These are phyloP conservation scores for Lycaena phlaeas DNA, from an alignment of 2,888 invertebrate genomes.

Conservation along the genomic window DNA sequence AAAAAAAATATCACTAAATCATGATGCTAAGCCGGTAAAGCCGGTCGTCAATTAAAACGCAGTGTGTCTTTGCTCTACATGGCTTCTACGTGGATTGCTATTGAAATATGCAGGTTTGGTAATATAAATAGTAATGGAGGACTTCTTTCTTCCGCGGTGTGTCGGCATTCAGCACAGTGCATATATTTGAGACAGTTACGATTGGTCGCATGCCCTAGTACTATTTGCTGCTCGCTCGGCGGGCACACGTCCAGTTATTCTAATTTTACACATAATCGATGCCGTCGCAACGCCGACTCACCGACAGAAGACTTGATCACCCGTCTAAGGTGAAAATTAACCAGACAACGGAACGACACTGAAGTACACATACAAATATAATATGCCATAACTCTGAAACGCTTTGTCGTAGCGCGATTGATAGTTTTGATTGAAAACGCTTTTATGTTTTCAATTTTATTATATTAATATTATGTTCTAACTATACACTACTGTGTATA, in stretches of 20 bases:
- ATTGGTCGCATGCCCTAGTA: constrained; percentile 72
- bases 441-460: too few species aligned
- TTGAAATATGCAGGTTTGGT: too few species aligned
- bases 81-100: too few species aligned
- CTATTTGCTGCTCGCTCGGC: constrained; percentile 63
- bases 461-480: too few species aligned
- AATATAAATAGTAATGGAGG: constrained; percentile 14
- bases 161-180: constrained; percentile 50
- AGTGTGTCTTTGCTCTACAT: too few species aligned
- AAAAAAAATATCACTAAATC: too few species aligned
- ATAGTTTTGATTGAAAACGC: too few species aligned
- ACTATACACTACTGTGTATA: too few species aligned
- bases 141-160: constrained; percentile 40
- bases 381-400: too few species aligned
- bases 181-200: constrained; percentile 63
- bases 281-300: constrained; percentile 58
- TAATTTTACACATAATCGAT: constrained; percentile 72
- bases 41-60: too few species aligned
- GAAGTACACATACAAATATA: not conserved
- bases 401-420: too few species aligned
- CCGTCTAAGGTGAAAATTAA: constrained; percentile 40
- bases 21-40: too few species aligned
- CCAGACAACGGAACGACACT: constrained; percentile 14
- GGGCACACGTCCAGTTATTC: constrained; percentile 72
- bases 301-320: constrained; percentile 54